A percentile compares a stretch with the other conserved stretches of the same genome.
Conservation (phyloP, 2,113 vertebrate species). For the Condylura cristata region DNA sequence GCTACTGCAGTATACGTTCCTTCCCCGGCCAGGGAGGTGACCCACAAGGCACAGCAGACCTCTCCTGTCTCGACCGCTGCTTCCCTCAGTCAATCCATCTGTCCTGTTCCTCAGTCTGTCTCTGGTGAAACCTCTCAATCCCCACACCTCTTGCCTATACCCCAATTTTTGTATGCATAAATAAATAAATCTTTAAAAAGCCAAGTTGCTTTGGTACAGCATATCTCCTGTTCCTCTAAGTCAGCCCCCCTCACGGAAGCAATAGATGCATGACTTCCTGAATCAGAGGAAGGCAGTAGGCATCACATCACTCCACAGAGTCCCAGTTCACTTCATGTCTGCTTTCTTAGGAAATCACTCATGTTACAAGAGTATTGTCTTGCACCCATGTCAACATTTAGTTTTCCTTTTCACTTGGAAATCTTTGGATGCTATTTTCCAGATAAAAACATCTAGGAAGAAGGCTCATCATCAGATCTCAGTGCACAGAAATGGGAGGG, state of each 20-base stretch:
- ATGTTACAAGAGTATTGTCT: neutral
- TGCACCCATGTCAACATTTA: neutral
- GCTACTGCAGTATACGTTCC: too few species aligned
- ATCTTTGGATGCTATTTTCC: neutral
- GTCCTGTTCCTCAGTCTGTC: too few species aligned
- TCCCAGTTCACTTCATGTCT: neutral
- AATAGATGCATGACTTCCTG: neutral
- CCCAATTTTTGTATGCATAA: too few species aligned
- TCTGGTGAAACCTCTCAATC: too few species aligned
- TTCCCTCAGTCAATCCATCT: too few species aligned
- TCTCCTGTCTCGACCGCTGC: too few species aligned
- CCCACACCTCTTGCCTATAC: too few species aligned
- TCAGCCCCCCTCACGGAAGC: neutral
- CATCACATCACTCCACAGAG: neutral
- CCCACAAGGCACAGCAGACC: too few species aligned
- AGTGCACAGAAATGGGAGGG: neutral
- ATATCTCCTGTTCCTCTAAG: neutral
- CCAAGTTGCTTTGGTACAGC: neutral
- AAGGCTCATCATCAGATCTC: neutral
- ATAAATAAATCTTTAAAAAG: too few species aligned
- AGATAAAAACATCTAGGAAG: neutral
- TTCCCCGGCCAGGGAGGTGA: too few species aligned
- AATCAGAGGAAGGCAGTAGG: neutral
- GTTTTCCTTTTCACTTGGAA: neutral
- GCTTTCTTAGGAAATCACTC: neutral